phyloP scores from a whole-genome alignment of 2,797 vertebrate species.

The Neoniphon sammara region DNA sequence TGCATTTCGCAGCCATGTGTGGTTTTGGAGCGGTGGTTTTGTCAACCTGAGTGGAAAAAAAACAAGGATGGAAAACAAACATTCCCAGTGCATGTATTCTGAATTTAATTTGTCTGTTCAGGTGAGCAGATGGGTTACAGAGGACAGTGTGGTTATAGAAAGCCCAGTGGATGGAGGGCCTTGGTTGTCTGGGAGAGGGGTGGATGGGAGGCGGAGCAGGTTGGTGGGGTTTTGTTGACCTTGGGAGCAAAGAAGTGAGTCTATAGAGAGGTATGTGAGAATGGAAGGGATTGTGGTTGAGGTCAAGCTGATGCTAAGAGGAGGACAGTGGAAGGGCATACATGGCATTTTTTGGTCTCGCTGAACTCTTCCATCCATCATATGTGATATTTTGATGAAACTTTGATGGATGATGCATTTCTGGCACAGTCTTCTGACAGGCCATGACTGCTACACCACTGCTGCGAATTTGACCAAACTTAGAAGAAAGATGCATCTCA shows the following conservation, averaged over 20 bases:
- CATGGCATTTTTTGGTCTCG: no score
- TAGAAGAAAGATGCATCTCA: not conserved
- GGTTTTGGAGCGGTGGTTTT: slow-evolving; percentile 21
- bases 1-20: slow-evolving; percentile 52
- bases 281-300: slow-evolving; percentile 11
- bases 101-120: slow-evolving; percentile 38
- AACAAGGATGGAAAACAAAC: slow-evolving; percentile 29
- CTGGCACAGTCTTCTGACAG: no score
- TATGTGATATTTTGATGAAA: no score
- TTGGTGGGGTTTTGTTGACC: slow-evolving; percentile 4
- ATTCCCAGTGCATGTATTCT: slow-evolving; percentile 10
- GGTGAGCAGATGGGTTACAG: slow-evolving; percentile 42
- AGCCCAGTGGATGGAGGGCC: slow-evolving; percentile 11
- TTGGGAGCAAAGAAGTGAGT: not conserved
- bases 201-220: not conserved
- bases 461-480: not conserved
- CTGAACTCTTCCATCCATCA: no score
- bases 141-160: slow-evolving; percentile 11
- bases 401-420: no score
- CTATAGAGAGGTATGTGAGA: not conserved
- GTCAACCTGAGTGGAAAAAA: slow-evolving; percentile 16
- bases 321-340: not conserved
- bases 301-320: not conserved
- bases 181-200: not conserved
- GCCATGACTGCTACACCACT: not conserved